Evolutionary conservation across 2,113 vertebrate species (phyloP), one percentile per base, ranked within the genome.

Genomic region (Cyprinodon variegatus): DNA sequence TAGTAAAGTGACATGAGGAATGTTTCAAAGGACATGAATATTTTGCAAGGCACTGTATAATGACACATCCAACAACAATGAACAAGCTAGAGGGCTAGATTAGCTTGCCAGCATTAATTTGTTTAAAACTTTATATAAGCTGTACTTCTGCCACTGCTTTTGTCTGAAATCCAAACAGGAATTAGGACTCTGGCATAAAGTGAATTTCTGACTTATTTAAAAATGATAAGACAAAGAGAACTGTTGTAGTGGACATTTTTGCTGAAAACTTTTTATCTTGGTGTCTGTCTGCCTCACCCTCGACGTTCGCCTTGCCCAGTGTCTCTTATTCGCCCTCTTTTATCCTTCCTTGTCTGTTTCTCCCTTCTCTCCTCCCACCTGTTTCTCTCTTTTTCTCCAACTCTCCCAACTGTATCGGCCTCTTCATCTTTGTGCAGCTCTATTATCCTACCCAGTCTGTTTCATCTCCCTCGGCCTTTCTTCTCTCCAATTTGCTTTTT

Each of bases 401-500:
- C 86, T 86, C 83, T 88, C 71, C 83, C 88, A 65, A 88, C 85
- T 88, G 84, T 77, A 83, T 87, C 80, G 41, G 65, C 70, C 84
- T 84, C 81, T 88, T 75, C 13, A 72, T 83, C 82, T 91, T 78
- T 53, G 64, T 64, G 77, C 79, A 40, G 77, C 81, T 88, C 90
- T 91, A 84, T 91, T 91, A 89, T 92, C 78, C 86, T 90, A 77
- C 84, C 84, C 86, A 82, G 83, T 76, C 88, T 78, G 83, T 93
- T 92, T 92, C 84, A 91, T 92, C 89, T 88, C 77, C 4, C 84
- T 78, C 79, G 2, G 53, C 80, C 88, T 91, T 89, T 91, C 86
- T 88, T 90, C 90, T 87, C 84, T 81, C 86, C 89, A 90, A 89
- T 90, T 89, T 90, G 86, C 85, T 87, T 88, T 89, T 91, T 90